These are phyloP conservation scores for Poeciliopsis gracilis DNA, from an alignment of 2,797 vertebrate genomes.

Conservation along the genomic window DNA sequence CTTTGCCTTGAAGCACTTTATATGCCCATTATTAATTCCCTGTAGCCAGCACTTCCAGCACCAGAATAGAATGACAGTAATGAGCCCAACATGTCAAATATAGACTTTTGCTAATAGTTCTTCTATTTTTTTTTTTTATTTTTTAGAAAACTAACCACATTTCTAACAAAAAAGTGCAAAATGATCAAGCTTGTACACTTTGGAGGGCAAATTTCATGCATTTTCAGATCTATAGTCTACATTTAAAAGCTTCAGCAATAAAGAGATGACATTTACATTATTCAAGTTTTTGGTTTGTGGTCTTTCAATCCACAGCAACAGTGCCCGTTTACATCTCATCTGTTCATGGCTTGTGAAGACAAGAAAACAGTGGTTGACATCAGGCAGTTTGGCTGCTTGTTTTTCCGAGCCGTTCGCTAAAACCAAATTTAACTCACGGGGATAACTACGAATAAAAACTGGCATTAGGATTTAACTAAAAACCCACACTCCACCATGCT, in stretches of 20 bases:
- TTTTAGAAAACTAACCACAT: not conserved
- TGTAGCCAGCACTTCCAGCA: not conserved
- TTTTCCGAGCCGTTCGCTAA: not conserved
- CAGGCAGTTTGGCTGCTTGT: constrained; percentile 6
- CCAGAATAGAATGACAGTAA: not conserved
- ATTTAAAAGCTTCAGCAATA: not conserved
- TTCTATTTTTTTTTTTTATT: not conserved
- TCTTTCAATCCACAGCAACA: not conserved
- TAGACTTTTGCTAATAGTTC: not conserved
- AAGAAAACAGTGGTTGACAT: not conserved
- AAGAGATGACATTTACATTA: not conserved
- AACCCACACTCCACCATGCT: constrained; percentile 7
- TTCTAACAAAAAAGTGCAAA: not conserved
- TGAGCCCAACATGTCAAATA: not conserved
- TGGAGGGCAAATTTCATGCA: not conserved
- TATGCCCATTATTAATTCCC: not conserved
- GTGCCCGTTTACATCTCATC: not conserved
- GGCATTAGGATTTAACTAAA: constrained; percentile 10
- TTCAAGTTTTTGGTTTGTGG: not conserved
- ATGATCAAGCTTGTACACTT: not conserved
- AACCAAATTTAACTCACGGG: constrained; percentile 8
- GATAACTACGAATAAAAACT: constrained; percentile 3
- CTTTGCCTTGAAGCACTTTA: not conserved
- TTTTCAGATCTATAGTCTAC: not conserved
- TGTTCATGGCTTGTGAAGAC: not conserved